Conservation (phyloP, 2,113 vertebrate species). For the Arothron firmamentum region DNA sequence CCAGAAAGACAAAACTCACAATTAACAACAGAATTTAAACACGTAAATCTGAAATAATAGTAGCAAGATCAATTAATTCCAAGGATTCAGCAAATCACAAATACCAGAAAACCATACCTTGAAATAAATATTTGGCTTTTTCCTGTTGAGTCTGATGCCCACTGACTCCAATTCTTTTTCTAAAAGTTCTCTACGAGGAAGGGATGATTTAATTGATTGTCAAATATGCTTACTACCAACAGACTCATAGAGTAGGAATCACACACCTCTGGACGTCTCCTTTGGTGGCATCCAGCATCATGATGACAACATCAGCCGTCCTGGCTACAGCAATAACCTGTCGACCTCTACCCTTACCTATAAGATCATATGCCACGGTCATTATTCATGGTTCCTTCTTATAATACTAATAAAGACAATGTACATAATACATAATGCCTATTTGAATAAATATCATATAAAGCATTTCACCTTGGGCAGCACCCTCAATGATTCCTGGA, state of each 20-base stretch:
- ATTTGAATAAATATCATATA: neutral
- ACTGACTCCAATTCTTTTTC: conserved; percentile 97
- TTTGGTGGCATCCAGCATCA: conserved; percentile 99
- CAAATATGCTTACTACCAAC: neutral
- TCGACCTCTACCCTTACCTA: conserved; percentile 94
- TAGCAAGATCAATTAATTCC: neutral
- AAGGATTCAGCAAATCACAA: neutral
- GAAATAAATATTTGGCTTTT: conserved; percentile 98
- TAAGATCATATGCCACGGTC: neutral
- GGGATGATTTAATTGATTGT: neutral
- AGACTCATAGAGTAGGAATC: neutral
- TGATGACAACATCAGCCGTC: conserved; percentile 94
- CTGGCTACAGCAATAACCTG: conserved; percentile 97
- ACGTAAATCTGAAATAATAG: neutral
- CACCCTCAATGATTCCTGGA: conserved; percentile 97
- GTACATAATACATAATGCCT: neutral
- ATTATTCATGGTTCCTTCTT: neutral
- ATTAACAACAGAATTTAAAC: neutral
- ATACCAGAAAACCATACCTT: conserved; percentile 79
- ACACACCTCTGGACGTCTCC: conserved; percentile 92
- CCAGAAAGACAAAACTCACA: conserved; percentile 3
- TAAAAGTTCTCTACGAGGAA: conserved; percentile 79
- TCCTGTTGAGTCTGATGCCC: conserved; percentile 92
- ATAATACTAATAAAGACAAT: neutral
- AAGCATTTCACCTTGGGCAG: conserved; percentile 83